Percentiles rank a stretch among this genome's conserved stretches.
Conservation (phyloP, 2,888 invertebrate genomes). For the Podotricha telesiphe region DNA sequence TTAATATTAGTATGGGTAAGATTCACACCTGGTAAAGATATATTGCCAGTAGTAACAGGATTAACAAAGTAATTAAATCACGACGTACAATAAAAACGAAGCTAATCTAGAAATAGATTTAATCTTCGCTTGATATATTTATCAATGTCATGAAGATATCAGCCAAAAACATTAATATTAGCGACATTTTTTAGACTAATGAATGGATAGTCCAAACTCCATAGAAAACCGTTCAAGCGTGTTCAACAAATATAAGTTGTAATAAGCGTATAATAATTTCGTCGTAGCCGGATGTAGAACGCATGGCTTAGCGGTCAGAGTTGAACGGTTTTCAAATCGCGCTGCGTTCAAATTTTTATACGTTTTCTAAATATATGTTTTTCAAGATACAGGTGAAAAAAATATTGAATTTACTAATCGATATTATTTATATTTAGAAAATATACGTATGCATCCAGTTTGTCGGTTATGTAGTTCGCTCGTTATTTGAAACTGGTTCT, state of each 20-base stretch:
- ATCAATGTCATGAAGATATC: slow-evolving; percentile 23
- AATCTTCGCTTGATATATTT: slow-evolving; percentile 27
- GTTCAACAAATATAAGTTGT: too few species aligned
- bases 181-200: slow-evolving; percentile 13
- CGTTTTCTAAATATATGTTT: too few species aligned
- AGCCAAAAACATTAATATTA: slow-evolving; percentile 11
- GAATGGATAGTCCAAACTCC: background rate
- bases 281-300: too few species aligned
- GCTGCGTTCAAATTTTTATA: too few species aligned
- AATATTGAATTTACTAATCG: background rate
- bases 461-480: background rate
- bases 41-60: background rate
- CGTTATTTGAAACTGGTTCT: slow-evolving; percentile 9
- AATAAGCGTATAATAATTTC: too few species aligned
- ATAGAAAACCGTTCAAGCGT: too few species aligned
- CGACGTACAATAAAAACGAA: background rate
- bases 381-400: too few species aligned
- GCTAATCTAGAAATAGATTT: slow-evolving; percentile 23
- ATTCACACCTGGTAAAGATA: too few species aligned
- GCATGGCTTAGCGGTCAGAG: too few species aligned
- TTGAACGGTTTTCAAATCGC: too few species aligned
- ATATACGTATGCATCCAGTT: background rate
- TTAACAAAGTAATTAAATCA: background rate
- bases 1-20: too few species aligned
- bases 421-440: background rate